These are phyloP conservation scores for Amazona ochrocephala DNA, from an alignment of 2,797 vertebrate species.

Conservation along the genomic window DNA sequence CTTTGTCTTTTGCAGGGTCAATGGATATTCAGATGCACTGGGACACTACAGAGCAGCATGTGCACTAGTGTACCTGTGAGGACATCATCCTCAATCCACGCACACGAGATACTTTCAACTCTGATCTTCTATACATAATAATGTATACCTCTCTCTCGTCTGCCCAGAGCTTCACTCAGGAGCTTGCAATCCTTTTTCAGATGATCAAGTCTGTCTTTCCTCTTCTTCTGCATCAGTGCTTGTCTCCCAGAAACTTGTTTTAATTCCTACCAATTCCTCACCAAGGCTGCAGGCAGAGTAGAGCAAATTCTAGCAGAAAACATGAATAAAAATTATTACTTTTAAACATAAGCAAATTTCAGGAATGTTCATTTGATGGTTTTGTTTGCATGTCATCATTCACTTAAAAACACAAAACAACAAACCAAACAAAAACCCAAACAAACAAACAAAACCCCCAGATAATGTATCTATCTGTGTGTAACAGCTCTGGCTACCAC, in stretches of 20 bases:
- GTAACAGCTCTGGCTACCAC: background rate
- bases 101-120: background rate
- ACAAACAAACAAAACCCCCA: background rate
- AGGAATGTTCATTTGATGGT: background rate
- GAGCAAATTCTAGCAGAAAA: background rate
- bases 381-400: background rate
- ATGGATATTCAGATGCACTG: background rate
- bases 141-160: background rate
- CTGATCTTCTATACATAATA: background rate
- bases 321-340: background rate
- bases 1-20: fast-evolving
- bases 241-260: background rate
- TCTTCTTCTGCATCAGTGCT: background rate
- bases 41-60: background rate
- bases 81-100: background rate
- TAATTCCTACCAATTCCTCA: background rate
- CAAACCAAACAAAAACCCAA: background rate
- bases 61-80: background rate
- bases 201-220: background rate
- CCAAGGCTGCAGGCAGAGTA: background rate
- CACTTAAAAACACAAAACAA: background rate
- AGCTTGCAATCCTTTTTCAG: background rate
- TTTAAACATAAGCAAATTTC: background rate
- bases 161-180: background rate
- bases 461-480: background rate